phyloP scores from a whole-genome alignment of 2,113 vertebrate genomes.

The Synodontis membranacea region DNA sequence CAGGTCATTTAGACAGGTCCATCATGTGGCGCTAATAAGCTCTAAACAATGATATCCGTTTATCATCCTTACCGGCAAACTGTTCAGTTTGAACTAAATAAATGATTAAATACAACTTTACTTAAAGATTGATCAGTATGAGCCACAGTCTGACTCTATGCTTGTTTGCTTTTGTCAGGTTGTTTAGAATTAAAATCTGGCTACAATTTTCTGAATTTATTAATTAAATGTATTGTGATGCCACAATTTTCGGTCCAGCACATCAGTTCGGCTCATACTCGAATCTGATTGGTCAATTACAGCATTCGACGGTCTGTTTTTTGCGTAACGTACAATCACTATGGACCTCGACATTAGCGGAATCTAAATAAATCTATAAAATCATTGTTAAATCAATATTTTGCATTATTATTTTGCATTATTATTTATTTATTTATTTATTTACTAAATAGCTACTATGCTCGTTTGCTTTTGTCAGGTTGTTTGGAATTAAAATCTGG shows the following conservation, averaged over 20 bases:
- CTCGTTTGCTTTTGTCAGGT: not conserved
- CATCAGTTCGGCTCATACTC: no score
- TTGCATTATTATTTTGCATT: no score
- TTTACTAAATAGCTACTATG: no score
- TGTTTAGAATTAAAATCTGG: not conserved
- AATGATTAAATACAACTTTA: not conserved
- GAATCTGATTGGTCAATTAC: no score
- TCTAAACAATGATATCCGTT: not conserved
- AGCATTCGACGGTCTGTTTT: no score
- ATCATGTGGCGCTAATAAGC: not conserved
- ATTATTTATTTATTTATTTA: no score
- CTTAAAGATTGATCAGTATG: not conserved
- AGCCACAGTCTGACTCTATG: not conserved
- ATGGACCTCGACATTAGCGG: no score
- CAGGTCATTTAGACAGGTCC: not conserved
- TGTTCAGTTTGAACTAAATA: not conserved
- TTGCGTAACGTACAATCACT: no score
- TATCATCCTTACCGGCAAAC: not conserved
- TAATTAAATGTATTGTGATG: not conserved
- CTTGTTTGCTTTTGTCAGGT: not conserved
- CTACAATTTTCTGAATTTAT: not conserved
- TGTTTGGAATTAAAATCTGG: not conserved
- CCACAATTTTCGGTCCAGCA: not conserved
- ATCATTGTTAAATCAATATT: no score
- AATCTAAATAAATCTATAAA: no score